A percentile compares a stretch with the other conserved stretches of the same genome.
phyloP scores from a whole-genome alignment of 1,140 invertebrate species.

The Mesaphorura yosii region DNA sequence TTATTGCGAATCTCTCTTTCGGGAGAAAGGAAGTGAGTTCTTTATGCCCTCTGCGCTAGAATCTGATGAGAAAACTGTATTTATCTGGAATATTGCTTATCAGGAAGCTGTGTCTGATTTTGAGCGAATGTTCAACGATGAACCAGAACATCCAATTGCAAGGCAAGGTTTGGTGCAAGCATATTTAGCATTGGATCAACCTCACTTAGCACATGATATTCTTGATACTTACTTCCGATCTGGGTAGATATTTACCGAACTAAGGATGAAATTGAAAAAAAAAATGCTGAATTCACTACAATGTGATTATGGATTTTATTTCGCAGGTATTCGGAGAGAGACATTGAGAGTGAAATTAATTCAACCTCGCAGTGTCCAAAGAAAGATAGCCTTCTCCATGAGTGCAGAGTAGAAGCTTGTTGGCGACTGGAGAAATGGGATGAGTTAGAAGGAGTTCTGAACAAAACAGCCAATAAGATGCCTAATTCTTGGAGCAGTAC shows the following conservation, averaged over 20 bases:
- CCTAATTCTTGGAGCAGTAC: background rate
- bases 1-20: background rate
- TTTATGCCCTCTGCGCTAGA: background rate
- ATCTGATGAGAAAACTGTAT: background rate
- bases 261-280: background rate
- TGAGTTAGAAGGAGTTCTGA: background rate
- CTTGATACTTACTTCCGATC: background rate
- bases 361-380: background rate
- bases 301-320: background rate
- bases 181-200: background rate
- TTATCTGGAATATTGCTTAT: background rate
- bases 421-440: slow-evolving; percentile 4
- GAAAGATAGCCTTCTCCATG: background rate
- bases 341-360: no score
- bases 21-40: background rate
- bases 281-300: background rate
- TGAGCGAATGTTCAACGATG: background rate
- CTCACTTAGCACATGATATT: background rate
- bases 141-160: background rate
- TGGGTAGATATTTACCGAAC: no score
- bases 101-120: background rate
- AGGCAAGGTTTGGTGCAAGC: background rate
- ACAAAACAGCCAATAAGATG: background rate
- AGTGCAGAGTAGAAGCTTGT: slow-evolving; percentile 5
- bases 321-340: no score